These are phyloP conservation scores for Eurytoma californica DNA, from an alignment of 2,888 invertebrate genomes.

Conservation along the genomic window DNA sequence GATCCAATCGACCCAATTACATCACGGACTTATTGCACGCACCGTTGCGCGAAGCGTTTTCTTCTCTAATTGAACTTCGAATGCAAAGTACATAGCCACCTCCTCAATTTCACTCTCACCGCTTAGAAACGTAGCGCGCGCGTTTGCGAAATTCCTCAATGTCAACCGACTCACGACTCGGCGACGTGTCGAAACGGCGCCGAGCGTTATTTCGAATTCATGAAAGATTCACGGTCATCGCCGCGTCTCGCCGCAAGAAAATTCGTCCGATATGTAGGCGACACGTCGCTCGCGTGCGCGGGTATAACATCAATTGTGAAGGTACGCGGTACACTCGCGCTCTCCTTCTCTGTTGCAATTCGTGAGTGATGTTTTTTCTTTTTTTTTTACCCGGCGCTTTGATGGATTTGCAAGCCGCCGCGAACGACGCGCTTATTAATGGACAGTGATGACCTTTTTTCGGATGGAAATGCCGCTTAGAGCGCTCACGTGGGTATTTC, in stretches of 20 bases:
- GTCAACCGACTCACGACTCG: slow-evolving; percentile 23
- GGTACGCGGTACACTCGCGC: not conserved
- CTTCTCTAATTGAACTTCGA: slow-evolving; percentile 12
- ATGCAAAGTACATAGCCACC: slow-evolving; percentile 1
- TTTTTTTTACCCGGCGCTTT: not conserved
- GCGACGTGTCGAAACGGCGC: slow-evolving; percentile 8
- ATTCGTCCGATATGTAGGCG: not conserved
- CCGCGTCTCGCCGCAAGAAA: not conserved
- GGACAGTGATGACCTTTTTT: slow-evolving; percentile 15
- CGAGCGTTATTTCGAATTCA: slow-evolving; percentile 32
- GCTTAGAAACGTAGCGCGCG: not conserved
- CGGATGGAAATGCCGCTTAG: not conserved
- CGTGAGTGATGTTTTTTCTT: slow-evolving; percentile 6
- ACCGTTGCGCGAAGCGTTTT: slow-evolving; percentile 8
- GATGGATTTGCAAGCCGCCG: slow-evolving; percentile 16
- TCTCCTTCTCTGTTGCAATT: slow-evolving; percentile 26
- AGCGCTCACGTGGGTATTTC: not conserved
- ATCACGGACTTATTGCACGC: not conserved
- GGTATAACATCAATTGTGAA: slow-evolving; percentile 1
- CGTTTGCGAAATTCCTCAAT: slow-evolving; percentile 43
- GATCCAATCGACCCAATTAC: slow-evolving; percentile 13
- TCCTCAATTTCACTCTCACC: not conserved
- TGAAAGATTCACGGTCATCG: slow-evolving; percentile 41
- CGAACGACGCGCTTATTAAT: slow-evolving; percentile 14
- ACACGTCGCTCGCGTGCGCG: not conserved